phyloP scores from a whole-genome alignment of 1,140 invertebrate genomes.

The Pseudachorutes palmiensis region DNA sequence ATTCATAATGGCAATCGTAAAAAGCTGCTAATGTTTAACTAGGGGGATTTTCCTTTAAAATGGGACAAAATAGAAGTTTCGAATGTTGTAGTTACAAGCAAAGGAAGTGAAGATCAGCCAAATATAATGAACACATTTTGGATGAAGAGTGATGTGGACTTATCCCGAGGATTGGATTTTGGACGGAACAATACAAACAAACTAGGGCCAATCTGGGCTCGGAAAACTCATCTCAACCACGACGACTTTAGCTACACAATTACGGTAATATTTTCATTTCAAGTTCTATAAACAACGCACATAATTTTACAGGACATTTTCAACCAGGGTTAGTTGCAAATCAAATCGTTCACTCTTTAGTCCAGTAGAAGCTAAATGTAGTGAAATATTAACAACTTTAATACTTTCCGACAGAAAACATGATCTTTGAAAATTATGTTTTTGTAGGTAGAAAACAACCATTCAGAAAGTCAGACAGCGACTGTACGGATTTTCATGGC shows the following conservation, averaged over 20 bases:
- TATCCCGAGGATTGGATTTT: slow-evolving; percentile 67
- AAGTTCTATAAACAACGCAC: too few relatives aligned
- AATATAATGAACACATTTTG: slow-evolving; percentile 55
- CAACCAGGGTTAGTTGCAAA: too few relatives aligned
- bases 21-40: too few relatives aligned
- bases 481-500: slow-evolving; percentile 24
- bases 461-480: neutral
- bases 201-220: slow-evolving; percentile 57
- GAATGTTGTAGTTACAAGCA: slow-evolving; percentile 6
- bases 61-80: slow-evolving; percentile 14
- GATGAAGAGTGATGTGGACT: slow-evolving; percentile 62
- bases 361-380: too few relatives aligned
- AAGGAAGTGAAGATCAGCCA: neutral
- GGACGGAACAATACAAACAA: slow-evolving; percentile 44
- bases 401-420: too few relatives aligned
- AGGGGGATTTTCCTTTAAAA: neutral
- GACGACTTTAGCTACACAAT: slow-evolving; percentile 54
- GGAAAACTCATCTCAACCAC: slow-evolving; percentile 67
- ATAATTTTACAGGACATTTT: too few relatives aligned
- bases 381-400: too few relatives aligned
- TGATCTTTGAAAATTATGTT: too few relatives aligned
- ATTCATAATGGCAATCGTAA: too few relatives aligned
- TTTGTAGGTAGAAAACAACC: too few relatives aligned
- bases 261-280: too few relatives aligned
- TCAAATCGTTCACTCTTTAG: too few relatives aligned